Evolutionary conservation across 2,113 vertebrate genomes (phyloP).

Genomic region (Crypturellus undulatus): DNA sequence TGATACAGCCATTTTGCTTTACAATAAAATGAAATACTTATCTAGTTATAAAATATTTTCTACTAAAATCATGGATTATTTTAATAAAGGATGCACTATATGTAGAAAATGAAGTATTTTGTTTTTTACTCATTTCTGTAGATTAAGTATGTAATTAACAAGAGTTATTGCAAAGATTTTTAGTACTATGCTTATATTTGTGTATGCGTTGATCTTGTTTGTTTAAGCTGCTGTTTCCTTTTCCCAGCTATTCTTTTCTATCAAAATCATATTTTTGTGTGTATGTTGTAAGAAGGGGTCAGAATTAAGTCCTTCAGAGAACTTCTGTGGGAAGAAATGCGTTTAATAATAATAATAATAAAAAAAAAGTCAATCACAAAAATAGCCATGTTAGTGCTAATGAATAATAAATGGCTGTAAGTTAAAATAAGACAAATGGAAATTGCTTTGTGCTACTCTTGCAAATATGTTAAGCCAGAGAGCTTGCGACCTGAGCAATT

Average conservation of each 20-base stretch:
- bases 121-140: not conserved
- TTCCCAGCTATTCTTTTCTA: not conserved
- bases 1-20: conserved; percentile 30
- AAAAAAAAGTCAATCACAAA: not conserved
- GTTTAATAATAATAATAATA: not conserved
- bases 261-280: not conserved
- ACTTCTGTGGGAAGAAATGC: not conserved
- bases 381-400: not conserved
- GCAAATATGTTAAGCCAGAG: not conserved
- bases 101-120: not conserved
- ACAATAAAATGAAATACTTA: not conserved
- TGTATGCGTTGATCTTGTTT: not conserved
- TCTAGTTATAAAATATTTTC: conserved; percentile 12
- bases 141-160: not conserved
- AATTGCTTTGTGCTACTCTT: not conserved
- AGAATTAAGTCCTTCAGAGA: not conserved
- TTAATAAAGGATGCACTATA: not conserved
- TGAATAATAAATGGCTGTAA: not conserved
- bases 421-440: not conserved
- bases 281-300: not conserved
- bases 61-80: not conserved
- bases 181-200: not conserved
- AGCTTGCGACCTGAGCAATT: not conserved
- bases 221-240: not conserved
- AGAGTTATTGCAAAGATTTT: not conserved